These are phyloP conservation scores for Apus apus DNA, from an alignment of 2,113 vertebrate genomes.

Conservation along the genomic window DNA sequence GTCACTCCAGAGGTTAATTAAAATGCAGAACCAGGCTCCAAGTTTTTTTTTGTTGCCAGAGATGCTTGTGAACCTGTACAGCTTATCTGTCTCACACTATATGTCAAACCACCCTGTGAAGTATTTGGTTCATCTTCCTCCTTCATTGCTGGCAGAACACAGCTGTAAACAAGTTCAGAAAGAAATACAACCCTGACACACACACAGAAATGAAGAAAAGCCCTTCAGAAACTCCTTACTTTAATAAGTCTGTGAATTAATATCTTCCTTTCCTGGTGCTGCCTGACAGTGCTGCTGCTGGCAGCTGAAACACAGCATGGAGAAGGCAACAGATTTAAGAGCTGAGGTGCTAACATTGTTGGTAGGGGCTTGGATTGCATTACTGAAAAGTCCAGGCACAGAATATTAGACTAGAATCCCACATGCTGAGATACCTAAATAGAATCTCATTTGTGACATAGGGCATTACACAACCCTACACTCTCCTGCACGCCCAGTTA, in stretches of 20 bases:
- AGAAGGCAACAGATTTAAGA: background rate
- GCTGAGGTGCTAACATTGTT: background rate
- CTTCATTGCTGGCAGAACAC: background rate
- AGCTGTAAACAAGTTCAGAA: background rate
- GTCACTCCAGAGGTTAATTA: background rate
- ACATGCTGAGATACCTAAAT: rapidly evolving
- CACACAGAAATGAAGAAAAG: background rate
- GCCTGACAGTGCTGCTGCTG: background rate
- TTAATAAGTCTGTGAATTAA: background rate
- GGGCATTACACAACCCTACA: background rate
- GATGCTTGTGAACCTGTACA: background rate
- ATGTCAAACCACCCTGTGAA: background rate
- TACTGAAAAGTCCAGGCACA: background rate
- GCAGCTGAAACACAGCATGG: background rate
- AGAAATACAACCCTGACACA: background rate
- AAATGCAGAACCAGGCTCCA: background rate
- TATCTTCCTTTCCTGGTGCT: rapidly evolving
- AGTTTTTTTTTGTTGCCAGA: background rate
- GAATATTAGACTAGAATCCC: background rate
- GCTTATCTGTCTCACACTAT: background rate
- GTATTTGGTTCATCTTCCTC: background rate
- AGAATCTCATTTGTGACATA: background rate
- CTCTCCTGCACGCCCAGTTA: background rate
- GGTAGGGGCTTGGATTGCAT: background rate
- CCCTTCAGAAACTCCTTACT: background rate